These are phyloP conservation scores for Perca flavescens DNA, from an alignment of 2,113 vertebrate genomes.

Conservation along the genomic window DNA sequence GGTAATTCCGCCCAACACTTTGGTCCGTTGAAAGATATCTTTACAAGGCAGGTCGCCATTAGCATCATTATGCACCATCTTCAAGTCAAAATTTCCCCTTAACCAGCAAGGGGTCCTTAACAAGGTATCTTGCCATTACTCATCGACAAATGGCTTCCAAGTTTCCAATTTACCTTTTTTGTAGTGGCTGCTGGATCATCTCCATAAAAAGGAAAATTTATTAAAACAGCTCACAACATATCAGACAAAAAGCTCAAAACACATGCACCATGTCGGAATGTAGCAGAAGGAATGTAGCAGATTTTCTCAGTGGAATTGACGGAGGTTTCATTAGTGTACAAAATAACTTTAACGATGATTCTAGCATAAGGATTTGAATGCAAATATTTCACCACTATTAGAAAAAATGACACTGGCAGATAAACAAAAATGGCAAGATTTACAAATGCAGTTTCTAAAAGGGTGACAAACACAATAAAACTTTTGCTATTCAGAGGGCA, in stretches of 20 bases:
- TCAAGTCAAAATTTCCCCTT: neutral
- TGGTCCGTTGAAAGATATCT: neutral
- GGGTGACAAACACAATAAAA: neutral
- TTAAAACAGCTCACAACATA: neutral
- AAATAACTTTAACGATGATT: neutral
- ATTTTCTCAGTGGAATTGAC: neutral
- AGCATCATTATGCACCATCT: neutral
- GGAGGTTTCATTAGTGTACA: neutral
- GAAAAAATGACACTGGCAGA: neutral
- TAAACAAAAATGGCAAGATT: slow-evolving; percentile 1
- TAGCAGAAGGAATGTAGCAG: neutral
- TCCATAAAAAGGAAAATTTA: neutral
- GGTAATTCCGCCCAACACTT: neutral
- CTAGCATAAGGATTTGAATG: neutral
- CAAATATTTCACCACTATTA: neutral
- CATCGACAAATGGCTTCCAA: neutral
- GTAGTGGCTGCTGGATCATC: neutral
- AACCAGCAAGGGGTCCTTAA: neutral
- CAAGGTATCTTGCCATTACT: neutral
- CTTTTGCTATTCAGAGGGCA: slow-evolving; percentile 5
- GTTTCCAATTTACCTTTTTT: neutral
- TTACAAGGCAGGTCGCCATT: neutral
- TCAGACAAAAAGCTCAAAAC: neutral
- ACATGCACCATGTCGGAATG: neutral
- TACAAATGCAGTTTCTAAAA: neutral